These are phyloP conservation scores for Decapterus maruadsi DNA, from an alignment of 2,797 vertebrate genomes.

Conservation along the genomic window DNA sequence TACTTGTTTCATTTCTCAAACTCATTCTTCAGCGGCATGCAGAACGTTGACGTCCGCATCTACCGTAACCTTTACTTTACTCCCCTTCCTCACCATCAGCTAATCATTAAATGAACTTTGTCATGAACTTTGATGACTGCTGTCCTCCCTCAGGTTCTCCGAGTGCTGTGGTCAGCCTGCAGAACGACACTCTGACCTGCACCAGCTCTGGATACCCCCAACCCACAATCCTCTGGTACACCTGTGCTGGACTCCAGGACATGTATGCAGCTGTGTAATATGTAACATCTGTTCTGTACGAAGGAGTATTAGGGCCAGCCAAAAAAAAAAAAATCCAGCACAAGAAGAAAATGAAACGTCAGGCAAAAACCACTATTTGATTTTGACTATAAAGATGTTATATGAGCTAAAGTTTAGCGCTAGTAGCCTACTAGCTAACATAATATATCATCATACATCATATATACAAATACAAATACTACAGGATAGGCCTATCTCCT, in stretches of 20 bases:
- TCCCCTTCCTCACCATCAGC: neutral
- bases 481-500: too few relatives aligned
- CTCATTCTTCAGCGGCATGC: slow-evolving; percentile 53
- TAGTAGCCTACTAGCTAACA: too few relatives aligned
- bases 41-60: slow-evolving; percentile 84
- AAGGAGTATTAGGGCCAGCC: too few relatives aligned
- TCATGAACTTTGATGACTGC: neutral
- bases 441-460: too few relatives aligned
- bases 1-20: slow-evolving; percentile 87
- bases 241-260: slow-evolving; percentile 69
- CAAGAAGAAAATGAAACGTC: too few relatives aligned
- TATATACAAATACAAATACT: too few relatives aligned
- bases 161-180: slow-evolving; percentile 27
- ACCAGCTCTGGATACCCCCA: slow-evolving; percentile 84
- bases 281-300: neutral
- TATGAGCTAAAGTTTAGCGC: too few relatives aligned
- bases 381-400: too few relatives aligned
- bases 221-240: slow-evolving; percentile 87
- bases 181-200: slow-evolving; percentile 81
- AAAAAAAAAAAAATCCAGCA: too few relatives aligned
- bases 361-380: too few relatives aligned
- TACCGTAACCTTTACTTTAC: slow-evolving; percentile 84
- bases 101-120: neutral
- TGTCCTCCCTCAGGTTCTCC: slow-evolving; percentile 70
- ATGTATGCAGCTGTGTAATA: slow-evolving; percentile 78